Conservation (phyloP, 1,140 invertebrate genomes). For the Caenorhabditis remanei region DNA sequence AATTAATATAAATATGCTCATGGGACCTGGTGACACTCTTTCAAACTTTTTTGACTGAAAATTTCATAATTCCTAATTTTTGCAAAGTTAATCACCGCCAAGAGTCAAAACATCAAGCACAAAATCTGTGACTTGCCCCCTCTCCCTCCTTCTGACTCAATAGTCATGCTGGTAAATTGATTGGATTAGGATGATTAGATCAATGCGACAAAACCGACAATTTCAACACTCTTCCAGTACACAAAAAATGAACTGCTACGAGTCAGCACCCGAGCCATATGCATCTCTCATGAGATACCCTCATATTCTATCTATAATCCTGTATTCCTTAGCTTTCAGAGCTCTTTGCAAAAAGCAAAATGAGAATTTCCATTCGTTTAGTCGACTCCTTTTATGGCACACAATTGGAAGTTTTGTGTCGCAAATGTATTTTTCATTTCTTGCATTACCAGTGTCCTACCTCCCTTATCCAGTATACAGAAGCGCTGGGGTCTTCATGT, state of each 20-base stretch:
- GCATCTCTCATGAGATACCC: conserved; percentile 4
- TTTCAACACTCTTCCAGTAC: background rate
- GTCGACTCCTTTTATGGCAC: conserved; percentile 10
- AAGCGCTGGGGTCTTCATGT: background rate
- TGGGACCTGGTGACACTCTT: too few relatives aligned
- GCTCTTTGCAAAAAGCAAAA: background rate
- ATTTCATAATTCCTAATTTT: too few relatives aligned
- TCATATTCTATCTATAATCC: background rate
- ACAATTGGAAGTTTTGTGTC: conserved; percentile 21
- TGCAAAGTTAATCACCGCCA: too few relatives aligned
- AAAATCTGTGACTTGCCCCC: conserved; percentile 5
- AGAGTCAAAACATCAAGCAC: background rate
- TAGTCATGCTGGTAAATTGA: background rate
- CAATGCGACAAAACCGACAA: background rate
- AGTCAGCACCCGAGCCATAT: background rate
- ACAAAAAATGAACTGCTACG: background rate
- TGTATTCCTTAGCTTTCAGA: background rate
- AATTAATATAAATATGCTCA: too few relatives aligned
- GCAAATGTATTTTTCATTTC: conserved; percentile 12
- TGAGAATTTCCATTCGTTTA: background rate
- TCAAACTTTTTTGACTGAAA: too few relatives aligned
- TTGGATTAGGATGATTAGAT: background rate
- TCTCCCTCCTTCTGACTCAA: background rate
- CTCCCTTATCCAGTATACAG: background rate
- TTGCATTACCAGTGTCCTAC: background rate